These are phyloP conservation scores for Dasypogon diadema DNA, from an alignment of 2,888 invertebrate genomes.

Conservation along the genomic window DNA sequence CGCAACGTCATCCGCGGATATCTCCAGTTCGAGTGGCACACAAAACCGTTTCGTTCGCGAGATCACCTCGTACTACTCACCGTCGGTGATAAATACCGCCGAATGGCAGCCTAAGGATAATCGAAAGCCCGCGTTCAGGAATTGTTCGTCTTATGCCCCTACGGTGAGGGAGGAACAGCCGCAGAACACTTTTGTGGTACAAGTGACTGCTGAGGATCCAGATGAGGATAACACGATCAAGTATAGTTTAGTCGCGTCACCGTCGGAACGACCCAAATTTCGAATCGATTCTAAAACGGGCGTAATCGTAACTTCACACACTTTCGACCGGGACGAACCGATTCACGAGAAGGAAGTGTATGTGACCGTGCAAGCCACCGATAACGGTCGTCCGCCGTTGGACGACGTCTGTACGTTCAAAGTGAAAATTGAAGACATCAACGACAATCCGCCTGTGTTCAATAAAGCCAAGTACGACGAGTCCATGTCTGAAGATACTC, in stretches of 20 bases:
- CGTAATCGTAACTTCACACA: slow-evolving; percentile 79
- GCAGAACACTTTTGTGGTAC: slow-evolving; percentile 79
- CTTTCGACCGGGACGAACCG: slow-evolving; percentile 92
- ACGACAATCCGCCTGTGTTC: slow-evolving; percentile 80
- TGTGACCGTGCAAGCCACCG: slow-evolving; percentile 90
- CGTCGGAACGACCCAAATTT: slow-evolving; percentile 82
- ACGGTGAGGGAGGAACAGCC: slow-evolving; percentile 83
- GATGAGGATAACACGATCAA: slow-evolving; percentile 84
- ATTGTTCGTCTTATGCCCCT: slow-evolving; percentile 86
- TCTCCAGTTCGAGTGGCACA: neutral
- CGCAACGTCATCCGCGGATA: slow-evolving; percentile 24
- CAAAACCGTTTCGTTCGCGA: neutral
- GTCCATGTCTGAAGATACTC: slow-evolving; percentile 85
- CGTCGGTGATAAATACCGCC: neutral
- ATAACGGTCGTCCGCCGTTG: slow-evolving; percentile 90
- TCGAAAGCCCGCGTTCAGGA: slow-evolving; percentile 88
- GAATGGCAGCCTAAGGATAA: slow-evolving; percentile 72
- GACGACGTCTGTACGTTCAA: slow-evolving; percentile 95
- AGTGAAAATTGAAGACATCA: slow-evolving; percentile 90
- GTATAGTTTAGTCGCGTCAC: slow-evolving; percentile 84
- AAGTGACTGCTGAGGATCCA: slow-evolving; percentile 68
- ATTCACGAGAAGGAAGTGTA: slow-evolving; percentile 84
- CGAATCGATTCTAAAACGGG: slow-evolving; percentile 83
- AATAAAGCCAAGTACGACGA: slow-evolving; percentile 75
- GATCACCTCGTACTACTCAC: neutral